These are phyloP conservation scores for Ips typographus DNA, from an alignment of 1,140 invertebrate species.

Conservation along the genomic window DNA sequence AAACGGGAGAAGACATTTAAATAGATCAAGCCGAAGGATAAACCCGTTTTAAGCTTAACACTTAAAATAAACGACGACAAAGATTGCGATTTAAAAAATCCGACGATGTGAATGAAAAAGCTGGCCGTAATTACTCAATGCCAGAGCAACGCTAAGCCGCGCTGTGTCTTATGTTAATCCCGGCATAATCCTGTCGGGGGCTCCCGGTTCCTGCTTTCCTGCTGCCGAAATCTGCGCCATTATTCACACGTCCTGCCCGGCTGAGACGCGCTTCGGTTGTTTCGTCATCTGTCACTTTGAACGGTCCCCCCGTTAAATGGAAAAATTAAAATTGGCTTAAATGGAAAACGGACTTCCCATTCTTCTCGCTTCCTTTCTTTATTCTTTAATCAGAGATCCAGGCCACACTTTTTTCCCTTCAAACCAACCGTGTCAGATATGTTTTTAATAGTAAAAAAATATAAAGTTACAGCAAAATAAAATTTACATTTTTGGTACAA, in stretches of 20 bases:
- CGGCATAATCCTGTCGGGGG: constrained; percentile 49
- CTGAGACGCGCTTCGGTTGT: constrained; percentile 36
- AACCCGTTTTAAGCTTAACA: constrained; percentile 44
- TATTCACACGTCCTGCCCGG: constrained; percentile 44
- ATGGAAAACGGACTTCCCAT: too few relatives aligned
- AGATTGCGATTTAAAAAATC: constrained; percentile 49
- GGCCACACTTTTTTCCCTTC: too few relatives aligned
- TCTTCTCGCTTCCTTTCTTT: too few relatives aligned
- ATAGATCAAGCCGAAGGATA: constrained; percentile 34
- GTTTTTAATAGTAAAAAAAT: too few relatives aligned
- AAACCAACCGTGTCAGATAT: too few relatives aligned
- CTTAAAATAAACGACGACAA: constrained; percentile 48
- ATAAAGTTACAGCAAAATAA: too few relatives aligned
- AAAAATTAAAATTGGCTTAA: constrained; percentile 19
- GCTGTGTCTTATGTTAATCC: constrained; percentile 54
- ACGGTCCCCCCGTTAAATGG: constrained; percentile 21
- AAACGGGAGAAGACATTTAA: constrained; percentile 26
- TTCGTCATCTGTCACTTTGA: constrained; percentile 43
- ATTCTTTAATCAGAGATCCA: too few relatives aligned
- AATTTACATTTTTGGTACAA: too few relatives aligned
- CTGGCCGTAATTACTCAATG: constrained; percentile 50
- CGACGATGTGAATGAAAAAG: constrained; percentile 42
- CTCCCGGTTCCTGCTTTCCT: constrained; percentile 46
- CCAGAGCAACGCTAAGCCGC: constrained; percentile 50
- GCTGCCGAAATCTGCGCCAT: constrained; percentile 42